Evolutionary conservation across 2,888 invertebrate genomes (phyloP), one percentile per base, ranked within the genome.

Genomic region (Sipha maydis): DNA sequence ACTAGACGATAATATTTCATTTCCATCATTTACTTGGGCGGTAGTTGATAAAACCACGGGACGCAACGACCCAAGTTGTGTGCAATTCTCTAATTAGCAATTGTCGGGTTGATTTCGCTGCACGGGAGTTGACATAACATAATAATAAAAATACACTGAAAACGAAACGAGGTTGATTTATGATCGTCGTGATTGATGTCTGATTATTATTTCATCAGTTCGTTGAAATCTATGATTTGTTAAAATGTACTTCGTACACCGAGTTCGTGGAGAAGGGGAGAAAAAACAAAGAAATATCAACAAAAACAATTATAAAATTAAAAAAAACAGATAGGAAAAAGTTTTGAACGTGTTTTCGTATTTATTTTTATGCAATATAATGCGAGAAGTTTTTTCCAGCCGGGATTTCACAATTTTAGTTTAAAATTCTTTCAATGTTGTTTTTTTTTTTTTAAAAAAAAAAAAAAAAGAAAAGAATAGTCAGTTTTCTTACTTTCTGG

Each of bases 61-160:
- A 82, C 25, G 48, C 69, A 28, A 67, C 80, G 80, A 80, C 17
- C 69, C 41, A 69, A 71, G 69, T 21, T 48, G 28, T 69, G 69
- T 38, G 79, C 56, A 34, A 61, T 4, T 31, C 25, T 41, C 41
- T 41, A 41, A 11, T 34, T 34, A 56, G 21, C n/a, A 0, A n/a
- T 41, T 7, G 9, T 21, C 3, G 67, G n/a, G 67, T 28, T 31
- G 14, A 69, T n/a, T 38, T 38, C 38, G 34, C 25, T n/a, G 38
- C n/a, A n/a, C 41, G 9, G 28, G 11, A 67, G 41, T 9, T 28
- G 0, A 41, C 21, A 28, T 9, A 21, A 28, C 41, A 25, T 80
- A 61, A 67, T 67, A 67, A 28, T 28, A 8, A 25, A 21, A 25
- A 34, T 34, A 38, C n/a, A 9, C 17, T 3, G n/a, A 34, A 8